These are phyloP conservation scores for Lasioglossum zephyrum DNA, from an alignment of 2,888 invertebrate species.

Conservation along the genomic window DNA sequence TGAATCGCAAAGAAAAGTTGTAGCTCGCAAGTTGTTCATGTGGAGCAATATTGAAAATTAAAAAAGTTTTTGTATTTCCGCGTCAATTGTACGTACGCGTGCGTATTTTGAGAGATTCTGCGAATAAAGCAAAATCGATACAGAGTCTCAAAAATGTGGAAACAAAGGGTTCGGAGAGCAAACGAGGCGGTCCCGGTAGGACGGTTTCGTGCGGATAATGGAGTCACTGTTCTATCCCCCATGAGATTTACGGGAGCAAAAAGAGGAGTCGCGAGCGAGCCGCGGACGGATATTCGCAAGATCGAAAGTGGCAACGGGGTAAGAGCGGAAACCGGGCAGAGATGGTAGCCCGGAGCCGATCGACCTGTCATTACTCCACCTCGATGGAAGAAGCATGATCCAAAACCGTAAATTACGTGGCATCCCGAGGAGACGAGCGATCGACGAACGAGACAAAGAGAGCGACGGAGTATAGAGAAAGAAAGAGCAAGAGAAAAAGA, in stretches of 20 bases:
- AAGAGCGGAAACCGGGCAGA: constrained; percentile 60
- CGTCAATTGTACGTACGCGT: no score
- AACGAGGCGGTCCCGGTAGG: background rate
- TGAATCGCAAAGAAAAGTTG: no score
- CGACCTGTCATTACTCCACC: constrained; percentile 74
- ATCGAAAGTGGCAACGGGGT: constrained; percentile 63
- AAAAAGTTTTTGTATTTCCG: no score
- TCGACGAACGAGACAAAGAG: constrained; percentile 4
- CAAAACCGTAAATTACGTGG: constrained; percentile 72
- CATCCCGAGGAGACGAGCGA: constrained; percentile 44
- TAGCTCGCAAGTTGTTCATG: no score
- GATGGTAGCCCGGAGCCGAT: constrained; percentile 69
- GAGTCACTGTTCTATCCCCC: background rate
- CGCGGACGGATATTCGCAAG: constrained; percentile 41
- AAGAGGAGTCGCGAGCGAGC: background rate
- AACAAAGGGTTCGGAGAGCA: background rate
- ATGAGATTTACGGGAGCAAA: constrained; percentile 13
- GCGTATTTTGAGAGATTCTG: background rate
- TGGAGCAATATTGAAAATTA: no score
- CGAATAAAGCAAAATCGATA: no score
- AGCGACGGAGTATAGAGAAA: background rate
- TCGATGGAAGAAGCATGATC: constrained; percentile 69
- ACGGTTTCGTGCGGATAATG: constrained; percentile 28
- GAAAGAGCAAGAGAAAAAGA: background rate
- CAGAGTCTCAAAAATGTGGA: background rate